These are phyloP conservation scores for Drosophila vallismaia DNA, from an alignment of 2,888 invertebrate genomes.

Conservation along the genomic window DNA sequence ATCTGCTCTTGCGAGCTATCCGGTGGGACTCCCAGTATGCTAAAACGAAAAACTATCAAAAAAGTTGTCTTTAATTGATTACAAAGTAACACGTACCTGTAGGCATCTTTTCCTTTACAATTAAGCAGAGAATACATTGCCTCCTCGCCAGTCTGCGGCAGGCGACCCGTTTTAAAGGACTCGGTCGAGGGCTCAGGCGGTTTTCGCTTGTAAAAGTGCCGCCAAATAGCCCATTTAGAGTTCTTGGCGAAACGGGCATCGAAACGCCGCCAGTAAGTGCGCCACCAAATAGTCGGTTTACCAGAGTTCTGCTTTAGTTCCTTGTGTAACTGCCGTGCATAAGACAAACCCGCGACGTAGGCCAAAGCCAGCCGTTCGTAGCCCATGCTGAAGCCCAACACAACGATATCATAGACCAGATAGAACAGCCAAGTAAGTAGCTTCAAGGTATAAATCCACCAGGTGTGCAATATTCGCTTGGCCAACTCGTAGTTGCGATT, in stretches of 20 bases:
- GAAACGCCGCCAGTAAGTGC: slow-evolving; percentile 80
- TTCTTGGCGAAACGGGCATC: slow-evolving; percentile 82
- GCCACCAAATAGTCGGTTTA: slow-evolving; percentile 82
- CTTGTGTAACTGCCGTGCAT: slow-evolving; percentile 76
- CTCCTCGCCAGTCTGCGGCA: slow-evolving; percentile 96
- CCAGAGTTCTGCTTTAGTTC: slow-evolving; percentile 83
- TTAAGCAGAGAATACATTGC: slow-evolving; percentile 96
- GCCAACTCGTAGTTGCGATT: slow-evolving; percentile 85
- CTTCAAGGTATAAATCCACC: slow-evolving; percentile 86
- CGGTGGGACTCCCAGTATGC: slow-evolving; percentile 94
- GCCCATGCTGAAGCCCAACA: slow-evolving; percentile 87
- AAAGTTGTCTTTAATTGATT: background rate
- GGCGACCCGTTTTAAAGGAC: slow-evolving; percentile 82
- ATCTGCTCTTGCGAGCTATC: slow-evolving; percentile 97
- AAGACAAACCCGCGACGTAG: slow-evolving; percentile 70
- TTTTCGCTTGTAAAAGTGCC: slow-evolving; percentile 83
- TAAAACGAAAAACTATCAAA: slow-evolving; percentile 75
- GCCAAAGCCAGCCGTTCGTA: slow-evolving; percentile 79
- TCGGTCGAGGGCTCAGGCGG: slow-evolving; percentile 81
- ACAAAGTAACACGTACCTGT: slow-evolving; percentile 86
- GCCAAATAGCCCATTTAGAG: slow-evolving; percentile 83
- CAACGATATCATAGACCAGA: slow-evolving; percentile 91
- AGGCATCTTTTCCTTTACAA: slow-evolving; percentile 98
- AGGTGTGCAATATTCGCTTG: slow-evolving; percentile 85
- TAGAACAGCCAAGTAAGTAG: slow-evolving; percentile 91